These are phyloP conservation scores for Chrysodeixis includens DNA, from an alignment of 2,888 invertebrate species.

Conservation along the genomic window DNA sequence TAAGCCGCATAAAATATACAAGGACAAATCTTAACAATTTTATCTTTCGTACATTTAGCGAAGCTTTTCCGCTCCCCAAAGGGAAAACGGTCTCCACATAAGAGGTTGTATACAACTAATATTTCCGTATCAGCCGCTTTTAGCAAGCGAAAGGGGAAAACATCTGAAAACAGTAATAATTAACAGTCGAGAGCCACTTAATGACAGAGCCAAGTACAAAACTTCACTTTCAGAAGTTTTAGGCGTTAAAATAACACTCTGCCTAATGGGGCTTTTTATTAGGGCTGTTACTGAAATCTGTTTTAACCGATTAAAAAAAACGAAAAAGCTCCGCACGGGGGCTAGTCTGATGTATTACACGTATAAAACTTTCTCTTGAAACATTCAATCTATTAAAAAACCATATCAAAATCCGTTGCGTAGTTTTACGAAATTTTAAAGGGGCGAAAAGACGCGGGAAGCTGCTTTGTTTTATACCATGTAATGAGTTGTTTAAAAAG, in stretches of 20 bases:
- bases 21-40: background rate
- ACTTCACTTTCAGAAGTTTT: constrained; percentile 63
- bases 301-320: background rate
- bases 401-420: no score
- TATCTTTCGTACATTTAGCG: background rate
- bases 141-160: constrained; percentile 40
- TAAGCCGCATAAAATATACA: background rate
- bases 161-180: constrained; percentile 61
- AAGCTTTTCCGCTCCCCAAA: constrained; percentile 6
- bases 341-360: no score
- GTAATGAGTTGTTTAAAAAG: no score
- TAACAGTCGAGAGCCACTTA: constrained; percentile 59
- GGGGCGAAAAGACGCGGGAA: no score
- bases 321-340: no score
- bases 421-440: no score
- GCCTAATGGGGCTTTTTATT: constrained; percentile 54
- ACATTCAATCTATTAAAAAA: no score
- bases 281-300: constrained; percentile 45
- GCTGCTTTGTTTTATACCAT: no score
- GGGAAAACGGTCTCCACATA: constrained; percentile 12
- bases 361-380: no score
- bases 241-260: constrained; percentile 62
- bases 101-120: constrained; percentile 9
- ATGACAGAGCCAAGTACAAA: constrained; percentile 62
- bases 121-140: constrained; percentile 28